A percentile compares a stretch with the other conserved stretches of the same genome.
phyloP scores from a whole-genome alignment of 2,797 vertebrate species.

The Scleropages formosus region DNA sequence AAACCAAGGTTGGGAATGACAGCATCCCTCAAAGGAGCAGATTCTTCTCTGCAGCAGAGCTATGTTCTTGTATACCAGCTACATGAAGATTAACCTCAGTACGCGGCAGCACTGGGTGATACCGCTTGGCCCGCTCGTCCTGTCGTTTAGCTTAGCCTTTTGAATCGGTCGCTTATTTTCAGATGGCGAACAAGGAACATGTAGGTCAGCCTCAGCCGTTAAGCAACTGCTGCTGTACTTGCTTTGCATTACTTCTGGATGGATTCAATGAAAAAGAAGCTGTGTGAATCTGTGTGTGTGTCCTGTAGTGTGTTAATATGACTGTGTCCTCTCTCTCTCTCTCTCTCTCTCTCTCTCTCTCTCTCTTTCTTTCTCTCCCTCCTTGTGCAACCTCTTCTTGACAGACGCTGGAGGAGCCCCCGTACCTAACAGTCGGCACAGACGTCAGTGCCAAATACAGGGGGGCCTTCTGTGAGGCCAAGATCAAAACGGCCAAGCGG shows the following conservation, averaged over 20 bases:
- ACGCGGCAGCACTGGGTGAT: neutral
- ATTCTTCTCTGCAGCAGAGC: no score
- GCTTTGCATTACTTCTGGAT: neutral
- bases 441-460: conserved; percentile 81
- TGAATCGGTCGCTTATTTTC: neutral
- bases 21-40: neutral
- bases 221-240: neutral
- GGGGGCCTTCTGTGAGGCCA: conserved; percentile 81
- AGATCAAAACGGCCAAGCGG: conserved; percentile 78
- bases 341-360: no score
- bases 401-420: conserved; percentile 77
- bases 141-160: neutral
- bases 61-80: neutral
- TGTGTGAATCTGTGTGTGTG: neutral
- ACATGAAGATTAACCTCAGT: neutral
- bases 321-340: neutral
- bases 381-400: no score
- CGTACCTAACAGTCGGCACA: conserved; percentile 78
- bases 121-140: neutral
- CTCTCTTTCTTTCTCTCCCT: no score
- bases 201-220: neutral
- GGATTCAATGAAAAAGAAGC: neutral
- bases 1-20: neutral
- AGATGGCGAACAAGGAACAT: neutral
- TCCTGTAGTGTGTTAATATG: neutral